A percentile compares a stretch with the other conserved stretches of the same genome.
These are phyloP conservation scores for Neodiprion virginianus DNA, from an alignment of 1,140 invertebrate genomes.

Conservation along the genomic window DNA sequence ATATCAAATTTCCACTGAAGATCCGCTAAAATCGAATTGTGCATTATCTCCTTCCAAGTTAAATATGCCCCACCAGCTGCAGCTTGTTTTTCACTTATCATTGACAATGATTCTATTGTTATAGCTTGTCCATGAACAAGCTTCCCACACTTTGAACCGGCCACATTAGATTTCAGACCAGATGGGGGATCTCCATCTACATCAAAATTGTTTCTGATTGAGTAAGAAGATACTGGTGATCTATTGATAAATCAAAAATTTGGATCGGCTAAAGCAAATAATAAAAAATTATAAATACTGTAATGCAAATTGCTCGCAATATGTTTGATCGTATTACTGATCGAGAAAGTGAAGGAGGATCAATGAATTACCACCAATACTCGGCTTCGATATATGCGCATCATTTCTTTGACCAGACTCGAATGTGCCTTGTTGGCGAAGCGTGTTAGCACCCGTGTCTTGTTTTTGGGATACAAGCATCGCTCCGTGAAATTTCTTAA, in stretches of 20 bases:
- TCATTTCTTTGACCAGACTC: slow-evolving; percentile 22
- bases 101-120: slow-evolving; percentile 9
- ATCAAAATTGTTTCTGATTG: background rate
- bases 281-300: too few species aligned
- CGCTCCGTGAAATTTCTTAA: background rate
- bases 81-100: slow-evolving; percentile 8
- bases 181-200: background rate
- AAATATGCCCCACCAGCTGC: slow-evolving; percentile 47
- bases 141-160: slow-evolving; percentile 13
- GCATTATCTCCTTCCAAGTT: slow-evolving; percentile 72
- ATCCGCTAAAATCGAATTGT: slow-evolving; percentile 69
- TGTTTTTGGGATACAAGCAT: background rate
- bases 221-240: too few species aligned
- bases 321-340: too few species aligned
- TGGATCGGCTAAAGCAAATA: too few species aligned
- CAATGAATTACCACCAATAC: slow-evolving; percentile 18
- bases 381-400: slow-evolving; percentile 27
- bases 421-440: background rate
- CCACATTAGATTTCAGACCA: slow-evolving; percentile 17
- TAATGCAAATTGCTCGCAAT: too few species aligned
- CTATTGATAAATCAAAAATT: too few species aligned
- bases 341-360: too few species aligned
- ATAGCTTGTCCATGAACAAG: slow-evolving; percentile 7
- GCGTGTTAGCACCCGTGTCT: background rate
- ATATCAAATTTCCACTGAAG: slow-evolving; percentile 69